Conservation (phyloP, 1,140 invertebrate species). For the Stenopsyche tienmushanensis region DNA sequence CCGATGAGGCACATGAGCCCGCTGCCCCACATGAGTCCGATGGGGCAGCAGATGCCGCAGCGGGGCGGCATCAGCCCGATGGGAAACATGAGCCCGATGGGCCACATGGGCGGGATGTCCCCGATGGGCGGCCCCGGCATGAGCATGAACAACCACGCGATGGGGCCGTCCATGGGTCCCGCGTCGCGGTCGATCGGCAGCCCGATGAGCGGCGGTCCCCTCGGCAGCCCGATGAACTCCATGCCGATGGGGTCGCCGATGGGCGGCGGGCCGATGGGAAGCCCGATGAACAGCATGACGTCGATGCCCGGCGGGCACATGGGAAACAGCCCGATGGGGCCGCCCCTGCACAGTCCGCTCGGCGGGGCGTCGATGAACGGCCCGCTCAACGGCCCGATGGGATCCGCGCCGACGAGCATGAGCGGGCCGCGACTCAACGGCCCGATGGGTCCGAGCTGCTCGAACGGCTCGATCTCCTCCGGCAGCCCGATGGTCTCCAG, state of each 20-base stretch:
- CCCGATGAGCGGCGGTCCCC: conserved; percentile 58
- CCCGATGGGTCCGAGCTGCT: conserved; percentile 55
- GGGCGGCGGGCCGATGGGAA: conserved; percentile 69
- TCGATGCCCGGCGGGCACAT: conserved; percentile 59
- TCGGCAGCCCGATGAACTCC: conserved; percentile 68
- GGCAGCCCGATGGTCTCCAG: conserved; percentile 55
- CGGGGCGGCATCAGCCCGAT: conserved; percentile 67
- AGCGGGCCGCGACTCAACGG: conserved; percentile 56
- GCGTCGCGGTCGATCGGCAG: conserved; percentile 61
- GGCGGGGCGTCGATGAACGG: conserved; percentile 54
- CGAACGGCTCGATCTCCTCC: conserved; percentile 54
- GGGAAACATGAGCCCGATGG: conserved; percentile 69
- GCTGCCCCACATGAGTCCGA: conserved; percentile 67
- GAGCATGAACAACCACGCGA: conserved; percentile 56
- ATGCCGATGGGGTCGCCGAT: conserved; percentile 71
- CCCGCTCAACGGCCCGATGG: conserved; percentile 58
- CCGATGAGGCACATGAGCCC: conserved; percentile 72
- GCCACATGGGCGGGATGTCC: conserved; percentile 57
- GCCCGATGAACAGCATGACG: conserved; percentile 64
- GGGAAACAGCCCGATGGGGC: conserved; percentile 66
- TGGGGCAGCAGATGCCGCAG: conserved; percentile 63
- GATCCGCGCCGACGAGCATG: conserved; percentile 55
- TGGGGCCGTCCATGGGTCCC: conserved; percentile 58
- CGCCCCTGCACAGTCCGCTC: conserved; percentile 58
- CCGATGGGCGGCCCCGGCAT: conserved; percentile 57